Conservation (phyloP, 2,888 invertebrate genomes). For the Conus canariensis region DNA sequence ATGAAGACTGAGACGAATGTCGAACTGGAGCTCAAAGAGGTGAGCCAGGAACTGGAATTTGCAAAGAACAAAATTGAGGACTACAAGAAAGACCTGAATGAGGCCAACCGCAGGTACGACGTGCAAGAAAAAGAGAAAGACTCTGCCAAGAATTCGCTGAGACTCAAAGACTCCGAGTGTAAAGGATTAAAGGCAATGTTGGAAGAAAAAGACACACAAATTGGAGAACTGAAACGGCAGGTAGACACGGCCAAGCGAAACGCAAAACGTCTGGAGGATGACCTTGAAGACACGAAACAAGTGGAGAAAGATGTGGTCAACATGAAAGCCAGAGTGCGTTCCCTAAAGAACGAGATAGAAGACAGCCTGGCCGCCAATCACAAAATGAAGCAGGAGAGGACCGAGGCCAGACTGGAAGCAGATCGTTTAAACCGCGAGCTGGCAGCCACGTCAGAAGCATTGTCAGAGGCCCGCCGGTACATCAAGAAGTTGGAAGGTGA, state of each 20-base stretch:
- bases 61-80: conserved; percentile 49
- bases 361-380: conserved; percentile 52
- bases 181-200: conserved; percentile 34
- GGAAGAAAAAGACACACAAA: conserved; percentile 41
- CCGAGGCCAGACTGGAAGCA: conserved; percentile 54
- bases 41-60: conserved; percentile 53
- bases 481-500: conserved; percentile 39
- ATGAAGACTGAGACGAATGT: conserved; percentile 45
- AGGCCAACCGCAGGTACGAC: conserved; percentile 53
- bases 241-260: conserved; percentile 41
- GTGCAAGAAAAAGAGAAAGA: conserved; percentile 45
- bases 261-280: conserved; percentile 43
- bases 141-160: conserved; percentile 24
- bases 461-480: conserved; percentile 27
- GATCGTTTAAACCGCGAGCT: conserved; percentile 46
- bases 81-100: conserved; percentile 55
- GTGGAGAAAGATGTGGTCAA: conserved; percentile 46
- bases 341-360: conserved; percentile 55
- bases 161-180: conserved; percentile 40
- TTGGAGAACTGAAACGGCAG: conserved; percentile 40
- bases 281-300: conserved; percentile 29
- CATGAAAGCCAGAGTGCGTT: conserved; percentile 46
- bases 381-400: conserved; percentile 54
- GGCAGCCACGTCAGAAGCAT: conserved; percentile 29
- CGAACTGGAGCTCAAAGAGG: conserved; percentile 45